Evolutionary conservation across 2,797 vertebrate genomes (phyloP).

Genomic region (Hirundo rustica): DNA sequence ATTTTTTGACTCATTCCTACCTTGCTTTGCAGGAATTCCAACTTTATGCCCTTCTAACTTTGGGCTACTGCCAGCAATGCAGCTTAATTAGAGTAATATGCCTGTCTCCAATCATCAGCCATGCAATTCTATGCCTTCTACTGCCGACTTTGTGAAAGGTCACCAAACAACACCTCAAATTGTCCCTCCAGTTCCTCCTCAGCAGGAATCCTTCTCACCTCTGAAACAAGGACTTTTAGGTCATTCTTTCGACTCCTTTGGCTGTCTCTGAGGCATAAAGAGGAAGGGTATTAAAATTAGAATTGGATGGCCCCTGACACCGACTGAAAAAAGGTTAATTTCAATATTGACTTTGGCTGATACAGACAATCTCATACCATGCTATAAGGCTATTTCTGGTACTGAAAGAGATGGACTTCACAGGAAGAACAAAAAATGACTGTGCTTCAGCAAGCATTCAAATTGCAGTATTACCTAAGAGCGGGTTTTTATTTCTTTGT

Average conservation of each 20-base stretch:
- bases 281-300: not conserved
- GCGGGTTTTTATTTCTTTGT: constrained; percentile 53
- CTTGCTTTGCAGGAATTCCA: not conserved
- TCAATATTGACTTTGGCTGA: not conserved
- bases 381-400: not conserved
- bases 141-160: not conserved
- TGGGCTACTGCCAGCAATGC: not conserved
- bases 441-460: constrained; percentile 10
- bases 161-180: not conserved
- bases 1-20: not conserved
- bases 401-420: not conserved
- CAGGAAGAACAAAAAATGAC: constrained; percentile 15
- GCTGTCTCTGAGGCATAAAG: not conserved
- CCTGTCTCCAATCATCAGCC: not conserved
- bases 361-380: not conserved
- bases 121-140: not conserved
- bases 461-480: constrained; percentile 39
- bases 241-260: not conserved
- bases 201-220: not conserved
- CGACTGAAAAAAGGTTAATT: not conserved
- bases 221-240: not conserved
- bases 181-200: not conserved
- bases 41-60: not conserved
- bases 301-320: not conserved
- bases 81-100: not conserved